Base-by-base conservation (phyloP, 2,113 vertebrate species). In the Channa maculata region DNA sequence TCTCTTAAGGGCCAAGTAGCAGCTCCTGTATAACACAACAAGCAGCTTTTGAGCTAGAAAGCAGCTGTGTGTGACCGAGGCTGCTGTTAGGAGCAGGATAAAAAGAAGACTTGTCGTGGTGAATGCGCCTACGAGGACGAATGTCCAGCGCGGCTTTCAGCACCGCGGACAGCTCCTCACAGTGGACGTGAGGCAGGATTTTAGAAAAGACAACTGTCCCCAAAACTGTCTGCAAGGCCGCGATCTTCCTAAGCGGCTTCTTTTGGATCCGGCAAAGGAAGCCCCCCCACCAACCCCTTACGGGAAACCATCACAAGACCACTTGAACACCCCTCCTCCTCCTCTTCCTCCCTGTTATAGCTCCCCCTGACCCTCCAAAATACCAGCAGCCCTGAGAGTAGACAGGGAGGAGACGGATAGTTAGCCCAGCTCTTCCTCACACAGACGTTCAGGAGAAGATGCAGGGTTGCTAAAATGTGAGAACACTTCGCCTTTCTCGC, bases 141-240 rank as follows among this genome's bases (percentile, higher is more conserved):
- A 67, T 45, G 65, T 36, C 46, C 51, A 44, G 37, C 12, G 69
- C 24, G 24, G 61, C 5, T 55, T 68, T 79, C 80, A 89, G 88
- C 71, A 84, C 88, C 82, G 33, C 39, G 85, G 71, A 85, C 80
- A 89, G 85, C 75, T 54, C 76, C 67, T 68, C 51, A 3, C 38
- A 0, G 53, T n/a, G 72, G 39, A 13, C 33, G n/a, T 41, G 61
- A 33, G n/a, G 8, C 66, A 8, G 55, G 46, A 6, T 65, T 34
- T 52, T 38, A 71, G 1, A 63, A 43, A 24, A 24, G 24, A 24
- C 24, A 24, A 24, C 24, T 24, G 24, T 24, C 24, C 24, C 24
- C 48, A 6, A 6, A n/a, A 60, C 15, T 36, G n/a, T 36, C 39
- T 41, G 39, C 39, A 41, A 7, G 6, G 39, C 39, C 4, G 6